Base-by-base conservation (phyloP, 2,797 vertebrate species). In the Bradypus variegatus region DNA sequence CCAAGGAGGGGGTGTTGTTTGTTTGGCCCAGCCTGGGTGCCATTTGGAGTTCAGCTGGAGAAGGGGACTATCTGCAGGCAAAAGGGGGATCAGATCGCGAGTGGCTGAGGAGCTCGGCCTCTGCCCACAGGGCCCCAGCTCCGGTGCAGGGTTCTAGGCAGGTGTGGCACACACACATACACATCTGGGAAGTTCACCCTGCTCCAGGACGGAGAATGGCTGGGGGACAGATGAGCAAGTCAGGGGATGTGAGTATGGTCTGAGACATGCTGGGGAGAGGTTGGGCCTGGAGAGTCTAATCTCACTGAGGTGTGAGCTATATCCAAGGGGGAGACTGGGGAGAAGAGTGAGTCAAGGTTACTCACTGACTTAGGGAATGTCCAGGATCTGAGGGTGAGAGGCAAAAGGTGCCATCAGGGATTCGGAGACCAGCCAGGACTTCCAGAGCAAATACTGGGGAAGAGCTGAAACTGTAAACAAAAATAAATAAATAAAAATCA, bases 261-360 rank as follows among this genome's bases (percentile, higher is more conserved):
- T 8, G 83, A 79, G 70, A 27, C 0, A 48, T 1, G 14, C 60
- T 15, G 23, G 25, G 41, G 31, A 62, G n/a, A 45, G 53, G 21
- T 15, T 13, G 3, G 23, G 16, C 67, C 38, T 16, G 29, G 14
- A 41, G 27, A 53, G 31, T 23, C 65, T 18, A 16, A 36, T 45
- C 31, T 33, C 2, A 0, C n/a, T 1, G 3, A 0, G 25, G 41
- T n/a, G 1, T 12, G 48, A 23, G 31, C 38, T 23, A 33, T 31
- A 27, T 36, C 29, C 15, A 23, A 16, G 0, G 9, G 80, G 14
- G 16, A 67, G 41, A 36, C 29, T 0, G 0, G 5, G 50, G 14
- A 64, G 60, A 48, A 64, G 31, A 58, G 33, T 14, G 58, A 33
- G 83, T 8, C 41, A 41, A 89, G 65, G 87, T 27, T 9, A 48